phyloP scores from a whole-genome alignment of 2,113 vertebrate genomes.

The Carassius gibelio region DNA sequence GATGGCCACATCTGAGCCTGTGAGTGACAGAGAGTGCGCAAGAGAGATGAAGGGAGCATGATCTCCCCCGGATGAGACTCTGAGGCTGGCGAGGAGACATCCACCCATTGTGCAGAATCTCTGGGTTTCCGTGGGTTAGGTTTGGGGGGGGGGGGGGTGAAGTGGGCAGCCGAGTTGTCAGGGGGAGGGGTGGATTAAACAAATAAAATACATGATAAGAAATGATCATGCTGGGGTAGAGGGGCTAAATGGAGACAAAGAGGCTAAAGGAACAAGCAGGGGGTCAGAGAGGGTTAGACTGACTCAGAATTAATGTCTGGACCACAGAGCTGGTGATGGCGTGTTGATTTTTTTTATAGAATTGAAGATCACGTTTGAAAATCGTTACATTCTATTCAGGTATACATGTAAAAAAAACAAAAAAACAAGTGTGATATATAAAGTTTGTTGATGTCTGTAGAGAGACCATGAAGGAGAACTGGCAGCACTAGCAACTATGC shows the following conservation, averaged over 20 bases:
- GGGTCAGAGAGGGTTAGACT: conserved; percentile 59
- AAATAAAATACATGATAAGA: conserved; percentile 83
- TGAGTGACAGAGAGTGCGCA: conserved; percentile 39
- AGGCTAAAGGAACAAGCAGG: conserved; percentile 68
- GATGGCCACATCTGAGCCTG: conserved; percentile 63
- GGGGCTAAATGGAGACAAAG: conserved; percentile 74
- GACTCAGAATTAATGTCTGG: conserved; percentile 74
- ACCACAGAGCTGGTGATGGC: conserved; percentile 39
- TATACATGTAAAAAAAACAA: background rate
- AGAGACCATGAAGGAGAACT: background rate
- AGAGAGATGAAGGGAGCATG: conserved; percentile 62
- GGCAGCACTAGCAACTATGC: conserved; percentile 61
- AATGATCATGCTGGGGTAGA: conserved; percentile 74
- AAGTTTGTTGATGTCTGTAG: background rate
- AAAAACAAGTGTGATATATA: background rate
- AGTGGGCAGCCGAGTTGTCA: conserved; percentile 69
- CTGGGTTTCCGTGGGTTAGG: conserved; percentile 55
- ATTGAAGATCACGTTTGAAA: background rate
- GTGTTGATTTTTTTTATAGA: conserved; percentile 51
- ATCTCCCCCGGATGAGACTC: conserved; percentile 66
- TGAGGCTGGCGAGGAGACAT: conserved; percentile 66
- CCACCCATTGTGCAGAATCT: conserved; percentile 65
- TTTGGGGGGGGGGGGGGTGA: conserved; percentile 51
- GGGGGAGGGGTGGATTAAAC: conserved; percentile 79
- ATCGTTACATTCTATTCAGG: background rate